Base-by-base conservation (phyloP, 1,140 invertebrate species). In the Euschistus heros region DNA sequence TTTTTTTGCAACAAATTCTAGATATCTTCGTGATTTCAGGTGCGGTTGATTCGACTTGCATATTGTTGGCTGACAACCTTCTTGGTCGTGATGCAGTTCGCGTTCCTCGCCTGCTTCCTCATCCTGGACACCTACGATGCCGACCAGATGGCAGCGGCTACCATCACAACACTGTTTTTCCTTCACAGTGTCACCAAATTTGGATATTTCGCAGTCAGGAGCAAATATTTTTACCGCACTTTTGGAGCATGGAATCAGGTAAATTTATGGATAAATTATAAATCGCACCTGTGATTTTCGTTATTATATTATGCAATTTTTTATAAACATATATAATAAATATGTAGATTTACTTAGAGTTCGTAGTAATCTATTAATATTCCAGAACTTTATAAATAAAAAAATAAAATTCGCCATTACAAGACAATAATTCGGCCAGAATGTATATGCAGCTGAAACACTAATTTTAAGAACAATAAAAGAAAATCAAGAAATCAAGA, bases 81-180 rank as follows among this genome's bases (percentile, higher is more conserved):
- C 4, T 57, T 73, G 4, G 54, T 73, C 4, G 52, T 71, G 22
- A 22, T 69, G 0, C 68, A 72, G 68, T 76, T 71, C 63, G 72
- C 71, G 8, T 80, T 82, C 6, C 82, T 86, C 69, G 79, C 79
- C 14, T 78, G 82, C 20, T 90, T 89, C 72, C 77, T 89, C 75
- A 79, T 84, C 0, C 54, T 81, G 26, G 84, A 89, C 72, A 80
- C 82, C 2, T 85, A 84, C n/a, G 86, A 89, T 70, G 86, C 88
- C 0, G 88, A 89, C 72, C 85, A 89, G 73, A 75, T 90, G 54
- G 87, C 87, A 0, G 86, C 86, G 0, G 89, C 89, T 67, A 89
- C 88, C 18, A 88, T 91, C 44, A 91, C 88, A 0, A 80, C 87
- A 2, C 78, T 91, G 7, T 90, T 90, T 75, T 90, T 91, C 74